These are phyloP conservation scores for Alethe castanea DNA, from an alignment of 2,113 vertebrate genomes.

Conservation along the genomic window DNA sequence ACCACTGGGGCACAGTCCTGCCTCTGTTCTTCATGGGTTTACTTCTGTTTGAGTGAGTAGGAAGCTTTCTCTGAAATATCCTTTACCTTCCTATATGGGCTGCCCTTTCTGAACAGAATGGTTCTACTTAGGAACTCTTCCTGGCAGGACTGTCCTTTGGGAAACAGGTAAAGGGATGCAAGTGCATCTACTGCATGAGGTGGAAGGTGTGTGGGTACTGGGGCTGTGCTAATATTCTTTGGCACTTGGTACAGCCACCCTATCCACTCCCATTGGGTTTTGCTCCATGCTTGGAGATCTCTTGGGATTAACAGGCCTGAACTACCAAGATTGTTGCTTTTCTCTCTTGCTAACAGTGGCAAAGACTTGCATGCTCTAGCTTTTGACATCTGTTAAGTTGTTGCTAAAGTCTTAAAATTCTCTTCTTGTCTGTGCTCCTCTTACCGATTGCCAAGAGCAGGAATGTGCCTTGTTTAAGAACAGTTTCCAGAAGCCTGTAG, in stretches of 20 bases:
- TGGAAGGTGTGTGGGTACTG: neutral
- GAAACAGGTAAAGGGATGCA: neutral
- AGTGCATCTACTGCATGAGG: neutral
- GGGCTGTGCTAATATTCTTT: neutral
- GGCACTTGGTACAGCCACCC: neutral
- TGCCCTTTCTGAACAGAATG: neutral
- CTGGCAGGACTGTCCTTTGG: neutral
- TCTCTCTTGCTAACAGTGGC: neutral
- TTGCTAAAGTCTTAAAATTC: neutral
- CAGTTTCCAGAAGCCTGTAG: constrained; percentile 8
- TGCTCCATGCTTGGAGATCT: neutral
- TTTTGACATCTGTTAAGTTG: neutral
- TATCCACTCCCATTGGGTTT: neutral
- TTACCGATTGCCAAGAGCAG: neutral
- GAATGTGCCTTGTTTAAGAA: constrained; percentile 50
- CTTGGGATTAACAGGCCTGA: neutral
- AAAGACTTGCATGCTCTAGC: neutral
- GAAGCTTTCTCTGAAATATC: neutral
- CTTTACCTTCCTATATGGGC: neutral
- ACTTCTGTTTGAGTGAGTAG: neutral
- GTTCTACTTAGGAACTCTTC: neutral
- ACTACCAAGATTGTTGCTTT: neutral
- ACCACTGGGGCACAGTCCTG: neutral
- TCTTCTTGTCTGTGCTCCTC: neutral
- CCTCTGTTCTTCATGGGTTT: neutral